A percentile compares a stretch with the other conserved stretches of the same genome.
These are phyloP conservation scores for Syngnathus floridae DNA, from an alignment of 2,113 vertebrate genomes.

Conservation along the genomic window DNA sequence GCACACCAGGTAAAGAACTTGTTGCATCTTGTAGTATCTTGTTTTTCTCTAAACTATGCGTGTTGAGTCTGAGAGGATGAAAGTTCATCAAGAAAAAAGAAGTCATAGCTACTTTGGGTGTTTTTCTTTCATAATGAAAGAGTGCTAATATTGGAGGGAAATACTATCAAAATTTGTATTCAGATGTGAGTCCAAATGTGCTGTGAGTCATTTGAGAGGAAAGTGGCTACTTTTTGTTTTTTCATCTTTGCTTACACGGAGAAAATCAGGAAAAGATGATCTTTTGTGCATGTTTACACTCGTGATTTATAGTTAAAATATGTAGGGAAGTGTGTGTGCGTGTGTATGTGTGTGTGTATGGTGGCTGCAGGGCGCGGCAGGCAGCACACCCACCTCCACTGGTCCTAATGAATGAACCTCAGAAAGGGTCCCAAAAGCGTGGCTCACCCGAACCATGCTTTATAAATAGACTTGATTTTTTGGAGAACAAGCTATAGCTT, in stretches of 20 bases:
- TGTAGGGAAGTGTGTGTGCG: background rate
- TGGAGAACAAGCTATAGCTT: background rate
- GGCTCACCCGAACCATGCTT: background rate
- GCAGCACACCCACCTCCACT: constrained; percentile 52
- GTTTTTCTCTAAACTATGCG: background rate
- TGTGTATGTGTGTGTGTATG: background rate
- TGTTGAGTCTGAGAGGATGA: background rate
- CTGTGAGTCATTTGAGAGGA: background rate
- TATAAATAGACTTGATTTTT: background rate
- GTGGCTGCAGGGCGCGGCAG: constrained; percentile 51
- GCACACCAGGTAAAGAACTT: constrained; percentile 19
- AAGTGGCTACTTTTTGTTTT: background rate
- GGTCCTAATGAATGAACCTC: constrained; percentile 50
- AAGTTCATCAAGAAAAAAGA: background rate
- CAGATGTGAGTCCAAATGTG: background rate
- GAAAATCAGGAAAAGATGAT: background rate
- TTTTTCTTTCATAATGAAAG: background rate
- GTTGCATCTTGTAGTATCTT: constrained; percentile 27
- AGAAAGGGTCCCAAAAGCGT: constrained; percentile 6
- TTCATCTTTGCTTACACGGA: background rate
- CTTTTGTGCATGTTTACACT: background rate
- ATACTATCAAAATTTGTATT: background rate
- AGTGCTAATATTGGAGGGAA: background rate
- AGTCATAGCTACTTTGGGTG: background rate
- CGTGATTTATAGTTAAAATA: background rate